Evolutionary conservation across 2,113 vertebrate species (phyloP), one percentile per base, ranked within the genome.

Genomic region (Elanoides forficatus): DNA sequence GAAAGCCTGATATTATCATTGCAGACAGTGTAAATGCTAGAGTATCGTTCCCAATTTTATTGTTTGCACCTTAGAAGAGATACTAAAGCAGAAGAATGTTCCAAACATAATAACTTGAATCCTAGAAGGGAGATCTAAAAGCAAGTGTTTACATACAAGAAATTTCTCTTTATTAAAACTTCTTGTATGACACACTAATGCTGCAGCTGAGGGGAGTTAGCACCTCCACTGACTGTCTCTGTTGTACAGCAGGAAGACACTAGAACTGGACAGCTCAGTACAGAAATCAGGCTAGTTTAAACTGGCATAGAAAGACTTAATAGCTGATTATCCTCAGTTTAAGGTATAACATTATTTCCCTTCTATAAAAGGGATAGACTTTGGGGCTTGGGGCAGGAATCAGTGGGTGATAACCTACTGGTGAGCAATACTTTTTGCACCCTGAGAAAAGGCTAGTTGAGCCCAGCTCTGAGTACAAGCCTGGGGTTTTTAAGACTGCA

Each of bases 231-330:
- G 36, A 15, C 16, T 5, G 5, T 12, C 43, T 20, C 20, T 15
- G 22, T 8, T 26, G 13, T 4, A 27, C 5, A 16, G 16, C 2
- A 7, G 53, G 58, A 23, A 13, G 15, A 45, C 2, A 1, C 29
- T 17, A 43, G 52, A 65, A 72, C 16, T 5, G 12, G 22, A 21
- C 29, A 86, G 43, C 21, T 75, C 78, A 56, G 58, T 8, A 48
- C 6, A 52, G 36, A 86, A 67, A 30, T 16, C 30, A 60, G 55
- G 16, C 7, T 22, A n/a, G 3, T 34, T 87, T 72, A 67, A 81
- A 66, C 13, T 52, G 4, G 12, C 23, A 42, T 0, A 43, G 15
- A 52, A 86, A 78, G 11, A 78, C 16, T 9, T 20, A 27, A 36
- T 1, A 62, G 17, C 6, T 38, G 11, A 7, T 22, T 32, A 42